Conservation (phyloP, 2,797 vertebrate species). For the Pipistrellus kuhlii region DNA sequence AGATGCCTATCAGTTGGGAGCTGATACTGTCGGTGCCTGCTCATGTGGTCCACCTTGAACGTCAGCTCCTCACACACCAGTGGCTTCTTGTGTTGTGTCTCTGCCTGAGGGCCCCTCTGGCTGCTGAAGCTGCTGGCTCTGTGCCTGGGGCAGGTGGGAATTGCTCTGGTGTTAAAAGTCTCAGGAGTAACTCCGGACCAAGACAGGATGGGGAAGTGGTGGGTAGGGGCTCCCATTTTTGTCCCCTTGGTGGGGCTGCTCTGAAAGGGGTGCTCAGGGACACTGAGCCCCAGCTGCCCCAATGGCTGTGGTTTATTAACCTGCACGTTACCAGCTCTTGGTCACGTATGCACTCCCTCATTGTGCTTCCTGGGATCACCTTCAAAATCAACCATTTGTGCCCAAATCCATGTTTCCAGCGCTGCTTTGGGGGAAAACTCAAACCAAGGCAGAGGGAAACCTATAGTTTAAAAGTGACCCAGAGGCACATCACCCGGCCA, state of each 20-base stretch:
- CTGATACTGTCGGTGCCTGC: rapidly evolving
- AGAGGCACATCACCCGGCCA: background rate
- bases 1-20: background rate
- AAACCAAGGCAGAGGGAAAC: background rate
- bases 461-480: background rate
- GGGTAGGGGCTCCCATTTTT: rapidly evolving
- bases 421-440: background rate
- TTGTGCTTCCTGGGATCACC: background rate
- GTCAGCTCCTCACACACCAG: rapidly evolving
- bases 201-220: background rate
- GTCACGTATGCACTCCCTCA: background rate
- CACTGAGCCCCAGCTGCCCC: background rate
- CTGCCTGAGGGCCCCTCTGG: background rate
- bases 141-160: rapidly evolving
- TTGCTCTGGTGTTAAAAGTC: background rate
- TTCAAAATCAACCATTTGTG: background rate
- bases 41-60: rapidly evolving
- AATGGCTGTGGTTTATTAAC: background rate
- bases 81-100: background rate
- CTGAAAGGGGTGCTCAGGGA: too few species aligned
- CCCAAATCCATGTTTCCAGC: background rate
- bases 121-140: background rate
- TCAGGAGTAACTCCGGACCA: background rate
- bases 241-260: background rate
- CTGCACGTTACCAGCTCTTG: rapidly evolving